A percentile compares a stretch with the other conserved stretches of the same genome.
phyloP scores from a whole-genome alignment of 2,888 invertebrate genomes.

The Cephalotes varians region DNA sequence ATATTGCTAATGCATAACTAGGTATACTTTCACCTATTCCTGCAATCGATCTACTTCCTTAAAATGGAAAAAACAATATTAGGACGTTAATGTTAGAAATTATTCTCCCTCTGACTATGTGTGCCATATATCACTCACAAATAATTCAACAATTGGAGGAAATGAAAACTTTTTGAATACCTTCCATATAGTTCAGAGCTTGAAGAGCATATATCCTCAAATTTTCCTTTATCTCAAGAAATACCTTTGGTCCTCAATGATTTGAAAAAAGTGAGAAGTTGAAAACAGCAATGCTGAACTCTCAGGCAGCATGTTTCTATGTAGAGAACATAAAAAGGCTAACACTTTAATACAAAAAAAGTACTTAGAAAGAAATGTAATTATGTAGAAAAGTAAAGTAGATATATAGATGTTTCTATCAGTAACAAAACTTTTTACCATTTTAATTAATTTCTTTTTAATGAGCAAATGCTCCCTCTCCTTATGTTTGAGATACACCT shows the following conservation, averaged over 20 bases:
- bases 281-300: too few relatives aligned
- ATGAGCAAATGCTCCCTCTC: background rate
- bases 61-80: background rate
- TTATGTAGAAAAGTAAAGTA: background rate
- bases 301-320: too few relatives aligned
- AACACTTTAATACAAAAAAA: too few relatives aligned
- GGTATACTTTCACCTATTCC: too few relatives aligned
- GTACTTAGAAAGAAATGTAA: background rate
- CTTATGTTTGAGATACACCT: background rate
- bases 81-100: background rate
- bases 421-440: background rate
- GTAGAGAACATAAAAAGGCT: too few relatives aligned
- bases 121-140: background rate
- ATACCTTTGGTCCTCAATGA: background rate
- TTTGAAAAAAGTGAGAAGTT: too few relatives aligned
- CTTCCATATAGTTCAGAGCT: too few relatives aligned
- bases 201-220: background rate
- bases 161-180: background rate
- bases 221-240: background rate
- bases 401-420: background rate
- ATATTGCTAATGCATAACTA: too few relatives aligned
- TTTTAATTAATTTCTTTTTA: slow-evolving; percentile 1
- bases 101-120: background rate
- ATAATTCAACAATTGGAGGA: background rate
- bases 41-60: too few relatives aligned